A percentile compares a stretch with the other conserved stretches of the same genome.
phyloP scores from a whole-genome alignment of 2,888 invertebrate species.

The Melinaea menophilus region DNA sequence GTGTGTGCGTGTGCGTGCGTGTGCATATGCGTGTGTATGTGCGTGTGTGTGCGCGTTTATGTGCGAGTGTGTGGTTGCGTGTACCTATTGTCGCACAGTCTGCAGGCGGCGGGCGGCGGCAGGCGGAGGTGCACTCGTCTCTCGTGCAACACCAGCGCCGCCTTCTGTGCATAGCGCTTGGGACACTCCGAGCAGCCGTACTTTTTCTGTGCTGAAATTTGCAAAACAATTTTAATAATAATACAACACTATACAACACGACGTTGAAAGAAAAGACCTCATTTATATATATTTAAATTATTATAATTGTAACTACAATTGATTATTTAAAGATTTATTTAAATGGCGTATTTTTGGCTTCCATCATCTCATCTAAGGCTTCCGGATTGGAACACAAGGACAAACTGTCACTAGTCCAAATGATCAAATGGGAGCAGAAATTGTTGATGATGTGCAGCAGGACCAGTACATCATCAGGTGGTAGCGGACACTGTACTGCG shows the following conservation, averaged over 20 bases:
- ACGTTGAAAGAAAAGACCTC: no score
- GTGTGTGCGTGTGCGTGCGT: not conserved
- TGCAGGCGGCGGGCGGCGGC: conserved; percentile 62
- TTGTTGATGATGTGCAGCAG: no score
- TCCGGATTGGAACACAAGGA: no score
- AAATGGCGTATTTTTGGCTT: no score
- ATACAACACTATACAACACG: no score
- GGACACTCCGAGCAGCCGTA: conserved; percentile 49
- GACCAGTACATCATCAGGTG: not conserved
- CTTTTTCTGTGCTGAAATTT: conserved; percentile 45
- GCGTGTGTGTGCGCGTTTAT: not conserved
- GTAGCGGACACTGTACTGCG: no score
- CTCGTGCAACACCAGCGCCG: conserved; percentile 51
- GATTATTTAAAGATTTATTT: no score
- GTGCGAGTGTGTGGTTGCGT: not conserved
- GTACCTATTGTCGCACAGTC: conserved; percentile 57
- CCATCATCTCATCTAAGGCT: no score
- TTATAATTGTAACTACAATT: no score
- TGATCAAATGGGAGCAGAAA: no score
- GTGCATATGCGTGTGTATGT: not conserved
- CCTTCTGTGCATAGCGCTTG: conserved; percentile 55
- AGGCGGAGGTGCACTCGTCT: conserved; percentile 48
- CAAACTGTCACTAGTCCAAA: no score
- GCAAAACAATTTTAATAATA: not conserved
- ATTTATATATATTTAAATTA: no score